Base-by-base conservation (phyloP, 2,113 vertebrate species). In the Siniperca knerii region DNA sequence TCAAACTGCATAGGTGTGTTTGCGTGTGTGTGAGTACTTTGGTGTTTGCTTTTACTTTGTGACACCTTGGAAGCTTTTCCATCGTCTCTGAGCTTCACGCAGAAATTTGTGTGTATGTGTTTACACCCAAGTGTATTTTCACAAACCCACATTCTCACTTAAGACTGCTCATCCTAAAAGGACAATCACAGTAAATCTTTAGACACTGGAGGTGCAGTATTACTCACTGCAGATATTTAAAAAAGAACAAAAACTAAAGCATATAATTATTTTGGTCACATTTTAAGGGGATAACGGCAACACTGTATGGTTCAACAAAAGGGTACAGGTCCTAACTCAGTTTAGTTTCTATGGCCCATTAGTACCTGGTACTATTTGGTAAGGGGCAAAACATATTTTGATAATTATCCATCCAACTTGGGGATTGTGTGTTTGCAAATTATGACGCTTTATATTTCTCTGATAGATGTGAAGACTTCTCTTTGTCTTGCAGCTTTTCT, bases 91-190 rank as follows among this genome's bases (percentile, higher is more conserved):
- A 48, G 77, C 54, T 16, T 65, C 48, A 48, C 1, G 6, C 55
- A 8, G 69, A 79, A 65, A 33, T 57, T 25, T 67, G 52, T 73
- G 54, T 82, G 5, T 81, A 2, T 25, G 65, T 75, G 73, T 66
- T 64, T 20, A 37, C 71, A 84, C 83, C 77, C 77, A 8, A 83
- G 75, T 87, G 79, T 85, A 75, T 87, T 87, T 77, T 79, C 67
- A 77, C 78, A 61, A 84, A 77, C 84, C 77, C 76, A 85, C 65
- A 81, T 88, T 88, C 75, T 77, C 77, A 79, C 82, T 74, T 84
- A 68, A 81, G 35, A 23, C 65, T n/a, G 73, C 21, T 74, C 2
- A 11, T 73, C 52, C 79, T 83, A 60, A 86, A 86, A 88, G 78
- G 75, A 65, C 0, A 0, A n/a, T 68, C 57, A 52, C 77, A 46